phyloP scores from a whole-genome alignment of 2,113 vertebrate genomes.

The Microtus oregoni region DNA sequence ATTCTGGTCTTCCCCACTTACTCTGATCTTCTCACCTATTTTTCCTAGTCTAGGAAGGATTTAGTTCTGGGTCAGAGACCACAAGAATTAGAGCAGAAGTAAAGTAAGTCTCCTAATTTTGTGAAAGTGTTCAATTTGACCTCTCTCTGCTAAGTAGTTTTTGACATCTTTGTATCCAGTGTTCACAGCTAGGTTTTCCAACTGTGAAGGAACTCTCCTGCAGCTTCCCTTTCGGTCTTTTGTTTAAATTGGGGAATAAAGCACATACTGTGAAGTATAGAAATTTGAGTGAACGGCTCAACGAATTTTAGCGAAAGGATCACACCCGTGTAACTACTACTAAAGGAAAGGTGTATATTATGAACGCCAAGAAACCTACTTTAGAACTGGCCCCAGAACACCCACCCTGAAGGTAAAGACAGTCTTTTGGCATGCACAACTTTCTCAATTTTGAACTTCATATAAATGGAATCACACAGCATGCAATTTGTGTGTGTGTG shows the following conservation, averaged over 20 bases:
- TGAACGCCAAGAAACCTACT: not conserved
- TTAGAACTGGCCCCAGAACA: not conserved
- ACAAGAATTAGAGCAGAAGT: constrained; percentile 50
- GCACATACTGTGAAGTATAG: not conserved
- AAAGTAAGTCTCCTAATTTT: constrained; percentile 44
- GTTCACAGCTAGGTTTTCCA: constrained; percentile 35
- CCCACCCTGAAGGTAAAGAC: not conserved
- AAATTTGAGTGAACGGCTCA: constrained; percentile 11
- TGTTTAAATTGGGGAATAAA: constrained; percentile 11
- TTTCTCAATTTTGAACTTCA: constrained; percentile 52
- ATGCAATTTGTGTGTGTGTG: not conserved
- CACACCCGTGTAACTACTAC: not conserved
- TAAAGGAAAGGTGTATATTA: not conserved
- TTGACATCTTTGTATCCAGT: constrained; percentile 51
- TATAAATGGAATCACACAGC: constrained; percentile 7
- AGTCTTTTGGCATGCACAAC: not conserved
- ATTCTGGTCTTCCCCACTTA: constrained; percentile 19
- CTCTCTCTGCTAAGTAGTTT: constrained; percentile 50
- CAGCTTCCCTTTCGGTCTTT: constrained; percentile 23
- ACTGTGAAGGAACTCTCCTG: not conserved
- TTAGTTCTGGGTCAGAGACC: constrained; percentile 58
- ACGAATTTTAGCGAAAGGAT: constrained; percentile 34
- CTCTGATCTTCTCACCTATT: constrained; percentile 18
- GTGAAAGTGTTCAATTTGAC: constrained; percentile 27
- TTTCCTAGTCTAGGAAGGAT: constrained; percentile 25